Conservation (phyloP, 2,888 invertebrate species). For the Agelastica alni region DNA sequence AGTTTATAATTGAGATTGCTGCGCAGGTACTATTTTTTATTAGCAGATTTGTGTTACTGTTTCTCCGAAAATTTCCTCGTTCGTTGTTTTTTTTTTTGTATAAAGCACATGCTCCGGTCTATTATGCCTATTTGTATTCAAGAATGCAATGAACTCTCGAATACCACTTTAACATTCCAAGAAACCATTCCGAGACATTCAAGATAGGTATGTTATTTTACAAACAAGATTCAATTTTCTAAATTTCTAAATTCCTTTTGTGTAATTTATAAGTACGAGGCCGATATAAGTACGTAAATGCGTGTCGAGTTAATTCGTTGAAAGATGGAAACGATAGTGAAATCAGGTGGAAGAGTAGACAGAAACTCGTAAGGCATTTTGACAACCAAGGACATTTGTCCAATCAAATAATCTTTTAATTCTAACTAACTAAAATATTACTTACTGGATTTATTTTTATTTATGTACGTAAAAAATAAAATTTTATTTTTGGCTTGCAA, state of each 20-base stretch:
- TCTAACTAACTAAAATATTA: too few species aligned
- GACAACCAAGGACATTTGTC: too few species aligned
- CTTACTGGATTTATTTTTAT: too few species aligned
- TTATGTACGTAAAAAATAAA: too few species aligned
- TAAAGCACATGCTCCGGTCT: background rate
- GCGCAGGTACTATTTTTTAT: too few species aligned
- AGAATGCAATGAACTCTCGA: constrained; percentile 25
- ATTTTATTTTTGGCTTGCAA: too few species aligned
- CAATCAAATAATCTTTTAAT: too few species aligned
- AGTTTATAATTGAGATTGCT: too few species aligned
- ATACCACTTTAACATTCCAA: constrained; percentile 23
- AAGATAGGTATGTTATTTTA: constrained; percentile 25
- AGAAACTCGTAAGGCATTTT: too few species aligned
- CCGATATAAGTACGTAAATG: constrained; percentile 13
- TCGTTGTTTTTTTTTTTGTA: background rate
- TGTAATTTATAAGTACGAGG: constrained; percentile 14
- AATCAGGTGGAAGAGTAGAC: too few species aligned
- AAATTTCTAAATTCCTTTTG: constrained; percentile 32
- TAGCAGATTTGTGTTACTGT: too few species aligned
- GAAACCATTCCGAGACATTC: constrained; percentile 26
- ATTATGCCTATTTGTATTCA: constrained; percentile 22
- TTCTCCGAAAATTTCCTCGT: background rate
- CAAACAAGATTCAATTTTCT: constrained; percentile 30
- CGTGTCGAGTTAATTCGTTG: constrained; percentile 9
- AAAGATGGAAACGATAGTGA: constrained; percentile 13